Evolutionary conservation across 2,888 invertebrate species (phyloP).

Genomic region (Marasmarcha lunaedactyla): DNA sequence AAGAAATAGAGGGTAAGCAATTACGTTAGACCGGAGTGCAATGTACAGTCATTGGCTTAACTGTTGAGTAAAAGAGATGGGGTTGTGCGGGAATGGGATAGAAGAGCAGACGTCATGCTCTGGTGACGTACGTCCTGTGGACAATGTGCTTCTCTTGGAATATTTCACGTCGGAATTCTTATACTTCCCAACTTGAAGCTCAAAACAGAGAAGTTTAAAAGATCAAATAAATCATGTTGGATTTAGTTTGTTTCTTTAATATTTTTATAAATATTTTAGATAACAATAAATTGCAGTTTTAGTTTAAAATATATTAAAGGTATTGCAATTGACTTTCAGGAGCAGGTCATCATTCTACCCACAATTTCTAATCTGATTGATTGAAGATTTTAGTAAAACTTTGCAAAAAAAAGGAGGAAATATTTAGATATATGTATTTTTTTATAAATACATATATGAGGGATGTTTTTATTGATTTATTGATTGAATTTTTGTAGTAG

Average conservation of each 20-base stretch:
- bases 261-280: too few species aligned
- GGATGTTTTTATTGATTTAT: too few species aligned
- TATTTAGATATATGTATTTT: too few species aligned
- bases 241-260: neutral
- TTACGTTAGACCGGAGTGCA: conserved; percentile 23
- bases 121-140: conserved; percentile 45
- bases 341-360: too few species aligned
- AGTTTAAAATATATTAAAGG: too few species aligned
- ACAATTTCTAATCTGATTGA: too few species aligned
- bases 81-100: conserved; percentile 28
- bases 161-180: conserved; percentile 15
- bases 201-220: neutral
- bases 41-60: conserved; percentile 32
- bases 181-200: conserved; percentile 11
- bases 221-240: neutral
- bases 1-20: neutral
- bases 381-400: too few species aligned
- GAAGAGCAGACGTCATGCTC: conserved; percentile 43
- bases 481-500: too few species aligned
- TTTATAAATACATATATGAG: too few species aligned
- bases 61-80: conserved; percentile 20
- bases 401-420: too few species aligned
- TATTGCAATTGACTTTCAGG: too few species aligned
- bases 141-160: conserved; percentile 27
- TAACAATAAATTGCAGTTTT: too few species aligned